Evolutionary conservation across 2,888 invertebrate species (phyloP), one percentile per base, ranked within the genome.

Genomic region (Auanema freiburgensis): DNA sequence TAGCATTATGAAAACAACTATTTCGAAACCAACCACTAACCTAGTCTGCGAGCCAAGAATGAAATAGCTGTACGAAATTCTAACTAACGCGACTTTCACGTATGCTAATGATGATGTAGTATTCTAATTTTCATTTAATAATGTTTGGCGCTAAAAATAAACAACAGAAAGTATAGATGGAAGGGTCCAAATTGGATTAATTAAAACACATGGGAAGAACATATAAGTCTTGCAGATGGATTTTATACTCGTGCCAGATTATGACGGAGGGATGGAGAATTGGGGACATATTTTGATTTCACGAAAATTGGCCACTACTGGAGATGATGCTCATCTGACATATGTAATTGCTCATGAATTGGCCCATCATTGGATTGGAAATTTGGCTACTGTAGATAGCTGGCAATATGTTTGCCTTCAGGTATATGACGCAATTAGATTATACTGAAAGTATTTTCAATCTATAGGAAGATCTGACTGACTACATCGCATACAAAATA

Each of bases 251-350:
- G 71, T 74, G 2, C 64, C 66, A 1, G 59, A 66, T 10, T 76
- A 76, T 52, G 76, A 73, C n/a, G 76, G 76, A 8, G 74, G 74
- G 57, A 76, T 76, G 72, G 76, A 76, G 54, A 76, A 76, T 57
- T 76, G 76, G 76, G 76, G 74, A 1, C 76, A 74, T 52, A 61
- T 76, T 10, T 56, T 68, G 12, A 56, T 76, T 6, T 76, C 76
- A 2, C 62, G 71, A 50, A 50, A 46, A 1, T 25, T 72, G 8
- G 71, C 74, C 0, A 58, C 63, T 6, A 59, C 62, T 16, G 72
- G 67, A 52, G 72, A 76, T 50, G 71, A 72, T 53, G 74, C 76
- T 12, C 74, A 74, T 58, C 24, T 76, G 44, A 65, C 71, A 21
- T 74, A 76, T 46, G 59, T 74, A 62, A 66, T 72, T 16, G 65